Base-by-base conservation (phyloP, 2,888 invertebrate species). In the Schrankia costaestrigalis region DNA sequence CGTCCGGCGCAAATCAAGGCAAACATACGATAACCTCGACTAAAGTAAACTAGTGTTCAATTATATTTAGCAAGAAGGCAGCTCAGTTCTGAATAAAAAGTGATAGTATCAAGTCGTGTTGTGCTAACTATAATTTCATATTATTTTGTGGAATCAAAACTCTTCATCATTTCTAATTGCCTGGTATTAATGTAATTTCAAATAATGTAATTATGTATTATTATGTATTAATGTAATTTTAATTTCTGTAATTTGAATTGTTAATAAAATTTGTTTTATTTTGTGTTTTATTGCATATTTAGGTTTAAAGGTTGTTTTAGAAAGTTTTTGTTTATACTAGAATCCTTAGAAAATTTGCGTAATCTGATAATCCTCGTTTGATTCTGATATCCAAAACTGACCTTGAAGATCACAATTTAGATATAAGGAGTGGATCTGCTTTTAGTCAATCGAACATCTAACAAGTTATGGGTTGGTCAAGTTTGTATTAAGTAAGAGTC, bases 41-140 rank as follows among this genome's bases (percentile, higher is more conserved):
- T 40, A 28, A 36, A 35, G 40, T 39, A 35, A 44, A 46, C 31
- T 30, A 11, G 3, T 2, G 3, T 23, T 5, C 7, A 5, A 23
- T 11, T 3, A 3, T 23, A 23, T 23, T 9, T 7, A 23, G n/a
- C n/a, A 23, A 23, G 4, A 23, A 11, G 4, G 11, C 9, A 23
- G 34, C 22, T 26, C 31, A 50, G 67, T 64, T 62, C 18, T 12
- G 22, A 29, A 26, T 19, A 33, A 41, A 31, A 35, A 26, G 19
- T 18, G 45, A 61, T 60, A 66, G 54, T 59, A 70, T 73, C 70
- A 70, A 76, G 70, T 71, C 65, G 69, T 64, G 42, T 48, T 37
- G 56, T 30, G 44, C 58, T 23, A 23, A 4, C 38, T 63, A 53
- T n/a, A 21, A 15, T 35, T 11, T 39, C 8, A n/a, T 11, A 14